These are phyloP conservation scores for Sapayoa aenigma DNA, from an alignment of 2,113 vertebrate species.

Conservation along the genomic window DNA sequence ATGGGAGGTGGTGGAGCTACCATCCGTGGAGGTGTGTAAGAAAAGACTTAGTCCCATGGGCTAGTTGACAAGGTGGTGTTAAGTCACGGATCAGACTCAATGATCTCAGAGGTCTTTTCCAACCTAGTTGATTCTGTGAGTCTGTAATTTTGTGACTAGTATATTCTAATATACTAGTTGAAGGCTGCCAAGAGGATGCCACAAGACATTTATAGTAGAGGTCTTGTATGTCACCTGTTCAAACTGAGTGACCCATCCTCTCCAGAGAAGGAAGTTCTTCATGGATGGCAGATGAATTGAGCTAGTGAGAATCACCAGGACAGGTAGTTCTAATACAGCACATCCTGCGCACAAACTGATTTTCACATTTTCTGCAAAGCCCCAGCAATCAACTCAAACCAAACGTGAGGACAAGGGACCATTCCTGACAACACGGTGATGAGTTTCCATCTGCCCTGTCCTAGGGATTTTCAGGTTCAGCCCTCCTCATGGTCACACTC, in stretches of 20 bases:
- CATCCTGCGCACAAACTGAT: not conserved
- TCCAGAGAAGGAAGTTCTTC: not conserved
- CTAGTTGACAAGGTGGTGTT: no score
- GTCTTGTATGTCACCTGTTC: not conserved
- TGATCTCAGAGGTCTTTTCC: no score
- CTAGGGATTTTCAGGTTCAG: not conserved
- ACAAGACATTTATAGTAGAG: not conserved
- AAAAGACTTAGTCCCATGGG: no score
- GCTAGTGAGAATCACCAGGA: not conserved
- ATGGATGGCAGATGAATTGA: not conserved
- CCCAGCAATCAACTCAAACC: not conserved
- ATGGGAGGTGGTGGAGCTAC: no score
- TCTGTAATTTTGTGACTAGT: not conserved
- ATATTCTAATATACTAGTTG: no score
- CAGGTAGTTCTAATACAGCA: not conserved
- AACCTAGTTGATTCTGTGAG: no score
- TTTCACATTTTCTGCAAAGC: not conserved
- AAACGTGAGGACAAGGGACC: not conserved
- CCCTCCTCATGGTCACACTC: not conserved
- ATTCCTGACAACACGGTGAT: not conserved
- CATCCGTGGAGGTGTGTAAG: no score
- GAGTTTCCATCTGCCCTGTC: not conserved
- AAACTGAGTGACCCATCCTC: rapidly evolving
- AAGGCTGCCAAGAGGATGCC: not conserved
- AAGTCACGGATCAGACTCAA: no score